Base-by-base conservation (phyloP, 2,797 vertebrate genomes). In the Bufotes viridis region DNA sequence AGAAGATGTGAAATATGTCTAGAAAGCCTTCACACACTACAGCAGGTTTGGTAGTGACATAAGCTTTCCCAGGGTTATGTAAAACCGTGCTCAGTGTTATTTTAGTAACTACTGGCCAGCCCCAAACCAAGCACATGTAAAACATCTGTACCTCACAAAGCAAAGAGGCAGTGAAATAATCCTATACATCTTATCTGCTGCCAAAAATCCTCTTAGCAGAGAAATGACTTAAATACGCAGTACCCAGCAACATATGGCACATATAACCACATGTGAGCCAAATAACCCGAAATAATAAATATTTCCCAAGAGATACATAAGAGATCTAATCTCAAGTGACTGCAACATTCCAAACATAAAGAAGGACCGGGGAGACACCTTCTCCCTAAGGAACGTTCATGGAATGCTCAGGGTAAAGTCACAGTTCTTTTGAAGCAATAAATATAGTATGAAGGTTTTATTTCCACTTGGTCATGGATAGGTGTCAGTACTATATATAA, bases 151-250 rank as follows among this genome's bases (percentile, higher is more conserved):
- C 69, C 75, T 72, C 85, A 87, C 29, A 84, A 4, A 89, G 79
- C 58, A 86, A 89, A 82, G 55, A 63, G 88, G 42, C 85, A 87
- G 85, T 87, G 75, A 87, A 89, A 87, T 83, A 89, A 87, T 87
- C 75, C 65, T 87, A 87, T 87, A 87, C 82, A 89, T 89, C 81
- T 89, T 81, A 89, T 89, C 85, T 80, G 72, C 85, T 89, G 88
- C 88, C 88, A 89, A 89, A 89, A 87, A 89, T 72, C 85, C 88
- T 87, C 72, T 89, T 89, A 89, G 58, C 84, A 87, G 22, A 78
- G 65, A 87, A 87, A 89, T 61, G n/a, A 70, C 85, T 83, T 79
- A 86, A 88, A 85, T 86, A 79, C 22, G 49, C 84, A 79, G 85
- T 87, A 84, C 57, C 81, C 63, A 57, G 24, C 81, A 89, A 82